Evolutionary conservation across 2,888 invertebrate species (phyloP), one percentile per base, ranked within the genome.

Genomic region (Thelaira solivaga): DNA sequence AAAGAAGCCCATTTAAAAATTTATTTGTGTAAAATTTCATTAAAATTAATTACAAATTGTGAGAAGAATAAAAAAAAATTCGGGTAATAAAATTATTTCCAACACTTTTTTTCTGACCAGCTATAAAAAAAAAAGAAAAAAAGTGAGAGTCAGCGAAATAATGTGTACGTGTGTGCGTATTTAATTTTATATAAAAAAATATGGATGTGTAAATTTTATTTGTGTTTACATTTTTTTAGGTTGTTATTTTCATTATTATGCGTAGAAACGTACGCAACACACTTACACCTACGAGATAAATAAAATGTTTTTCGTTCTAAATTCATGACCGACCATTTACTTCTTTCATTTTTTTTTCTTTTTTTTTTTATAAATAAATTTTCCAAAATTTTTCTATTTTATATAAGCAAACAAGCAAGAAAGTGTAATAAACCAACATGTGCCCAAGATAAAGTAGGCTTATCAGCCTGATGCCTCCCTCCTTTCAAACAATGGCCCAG

Each of bases 221-320:
- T 74, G 29, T 65, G 29, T 78, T 73, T 78, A 59, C 62, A 73
- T 69, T 74, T 69, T 74, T 76, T 69, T 57, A n/a, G n/a, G n/a
- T n/a, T 73, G 61, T 67, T 71, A 71, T 74, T 74, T 77, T 77
- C 69, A 80, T 74, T 80, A 80, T 76, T 80, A 80, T 80, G 80
- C 80, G 80, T 76, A 67, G 76, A 80, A 62, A 74, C 69, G 76
- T 68, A 51, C 69, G 34, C 39, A 55, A 51, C n/a, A n/a, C n/a
- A n/a, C n/a, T n/a, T n/a, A n/a, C n/a, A n/a, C n/a, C n/a, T n/a
- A 31, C 34, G 45, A 24, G 18, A 69, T 57, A 67, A 53, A 41
- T 6, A 29, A 18, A 26, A 36, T 24, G 69, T 74, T 74, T 29
- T 77, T 72, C 72, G 65, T 65, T 78, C 69, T 65, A 67, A 74